These are phyloP conservation scores for Callochromis pleurospilus DNA, from an alignment of 2,113 vertebrate genomes.

Conservation along the genomic window DNA sequence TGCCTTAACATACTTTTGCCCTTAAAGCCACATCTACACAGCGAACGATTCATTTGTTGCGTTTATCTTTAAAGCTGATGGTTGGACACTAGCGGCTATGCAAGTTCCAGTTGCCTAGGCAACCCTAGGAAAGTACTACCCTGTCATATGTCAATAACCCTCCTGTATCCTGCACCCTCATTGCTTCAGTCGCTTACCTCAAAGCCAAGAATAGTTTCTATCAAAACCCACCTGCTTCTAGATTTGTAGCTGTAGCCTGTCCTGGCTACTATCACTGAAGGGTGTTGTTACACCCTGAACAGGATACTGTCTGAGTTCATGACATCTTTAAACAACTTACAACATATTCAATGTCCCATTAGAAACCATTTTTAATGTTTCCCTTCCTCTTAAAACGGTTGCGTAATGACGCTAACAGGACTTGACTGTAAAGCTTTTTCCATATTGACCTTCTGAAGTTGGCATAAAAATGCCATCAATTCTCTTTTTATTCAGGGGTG, in stretches of 20 bases:
- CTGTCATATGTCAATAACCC: background rate
- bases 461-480: background rate
- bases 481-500: slow-evolving; percentile 6
- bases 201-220: background rate
- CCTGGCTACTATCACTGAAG: background rate
- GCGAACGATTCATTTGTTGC: background rate
- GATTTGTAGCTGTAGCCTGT: background rate
- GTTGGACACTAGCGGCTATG: background rate
- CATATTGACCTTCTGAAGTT: background rate
- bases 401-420: background rate
- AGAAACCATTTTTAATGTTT: background rate
- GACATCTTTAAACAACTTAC: background rate
- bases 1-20: background rate
- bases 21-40: background rate
- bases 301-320: background rate
- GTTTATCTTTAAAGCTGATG: background rate
- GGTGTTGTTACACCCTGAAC: background rate
- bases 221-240: background rate
- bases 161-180: background rate
- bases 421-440: slow-evolving; percentile 3
- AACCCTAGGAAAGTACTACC: background rate
- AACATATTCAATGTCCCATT: background rate
- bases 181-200: background rate
- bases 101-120: background rate
- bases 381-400: background rate